phyloP scores from a whole-genome alignment of 1,140 invertebrate genomes.

The Drosophila funebris region DNA sequence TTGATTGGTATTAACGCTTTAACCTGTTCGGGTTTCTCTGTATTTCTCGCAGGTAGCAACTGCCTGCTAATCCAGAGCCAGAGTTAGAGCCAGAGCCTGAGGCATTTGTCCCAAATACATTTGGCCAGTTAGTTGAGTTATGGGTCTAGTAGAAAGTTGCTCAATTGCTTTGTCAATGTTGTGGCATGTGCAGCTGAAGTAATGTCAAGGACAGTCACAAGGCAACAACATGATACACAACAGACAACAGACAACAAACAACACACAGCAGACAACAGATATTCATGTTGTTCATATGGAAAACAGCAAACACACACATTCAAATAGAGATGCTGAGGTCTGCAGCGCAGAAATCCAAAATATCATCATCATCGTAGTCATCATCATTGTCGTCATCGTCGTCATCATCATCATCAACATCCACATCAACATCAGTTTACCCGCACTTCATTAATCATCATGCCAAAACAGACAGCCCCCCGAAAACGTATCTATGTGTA shows the following conservation, averaged over 20 bases:
- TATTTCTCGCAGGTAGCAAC: slow-evolving; percentile 44
- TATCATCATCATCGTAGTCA: slow-evolving; percentile 38
- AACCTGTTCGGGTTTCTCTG: slow-evolving; percentile 61
- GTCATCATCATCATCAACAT: slow-evolving; percentile 7
- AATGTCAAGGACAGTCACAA: slow-evolving; percentile 57
- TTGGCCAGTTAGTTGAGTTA: slow-evolving; percentile 32
- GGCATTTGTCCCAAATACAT: too few species aligned
- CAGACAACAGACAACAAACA: slow-evolving; percentile 10
- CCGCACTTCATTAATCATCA: slow-evolving; percentile 83
- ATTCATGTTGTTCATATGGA: slow-evolving; percentile 33
- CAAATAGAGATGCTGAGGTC: slow-evolving; percentile 6
- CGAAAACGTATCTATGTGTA: background rate
- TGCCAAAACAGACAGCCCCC: slow-evolving; percentile 59
- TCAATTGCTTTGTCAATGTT: slow-evolving; percentile 57
- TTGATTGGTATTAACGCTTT: slow-evolving; percentile 77
- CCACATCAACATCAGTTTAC: slow-evolving; percentile 29
- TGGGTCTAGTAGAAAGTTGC: slow-evolving; percentile 35
- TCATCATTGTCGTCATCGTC: too few species aligned
- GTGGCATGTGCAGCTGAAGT: slow-evolving; percentile 44
- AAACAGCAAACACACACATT: slow-evolving; percentile 8
- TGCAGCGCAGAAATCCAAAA: slow-evolving; percentile 35
- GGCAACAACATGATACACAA: slow-evolving; percentile 15
- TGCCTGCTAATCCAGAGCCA: slow-evolving; percentile 27
- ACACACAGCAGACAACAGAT: slow-evolving; percentile 9
- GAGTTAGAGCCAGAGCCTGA: too few species aligned